These are phyloP conservation scores for Thrips palmi DNA, from an alignment of 1,140 invertebrate genomes.

Conservation along the genomic window DNA sequence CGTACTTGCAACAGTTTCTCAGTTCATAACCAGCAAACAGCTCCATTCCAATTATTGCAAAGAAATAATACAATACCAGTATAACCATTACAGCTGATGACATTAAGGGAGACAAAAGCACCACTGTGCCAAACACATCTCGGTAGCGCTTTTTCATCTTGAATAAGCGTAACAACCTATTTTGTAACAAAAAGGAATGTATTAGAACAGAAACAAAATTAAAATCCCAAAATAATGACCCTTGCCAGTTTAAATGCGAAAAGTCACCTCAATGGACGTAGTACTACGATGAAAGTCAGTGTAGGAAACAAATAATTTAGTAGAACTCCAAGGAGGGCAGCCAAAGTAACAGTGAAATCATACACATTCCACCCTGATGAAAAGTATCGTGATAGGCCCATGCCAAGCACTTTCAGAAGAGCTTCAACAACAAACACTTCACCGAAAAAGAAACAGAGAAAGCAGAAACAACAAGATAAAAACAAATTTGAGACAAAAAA, in stretches of 20 bases:
- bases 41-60: slow-evolving; percentile 84
- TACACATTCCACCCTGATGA: slow-evolving; percentile 75
- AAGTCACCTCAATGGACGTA: slow-evolving; percentile 38
- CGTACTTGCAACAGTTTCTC: slow-evolving; percentile 70
- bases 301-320: slow-evolving; percentile 41
- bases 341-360: slow-evolving; percentile 54
- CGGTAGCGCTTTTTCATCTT: slow-evolving; percentile 73
- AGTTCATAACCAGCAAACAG: slow-evolving; percentile 59
- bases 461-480: slow-evolving; percentile 21
- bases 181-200: no score
- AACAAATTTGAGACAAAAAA: slow-evolving; percentile 8
- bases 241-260: slow-evolving; percentile 2
- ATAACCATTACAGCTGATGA: slow-evolving; percentile 65
- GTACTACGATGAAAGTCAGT: slow-evolving; percentile 52
- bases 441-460: slow-evolving; percentile 21
- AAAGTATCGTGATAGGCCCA: slow-evolving; percentile 52
- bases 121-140: slow-evolving; percentile 76
- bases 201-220: slow-evolving; percentile 1
- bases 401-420: slow-evolving; percentile 49
- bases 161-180: slow-evolving; percentile 46
- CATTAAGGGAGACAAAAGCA: slow-evolving; percentile 53
- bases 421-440: slow-evolving; percentile 60
- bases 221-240: slow-evolving; percentile 5
- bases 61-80: slow-evolving; percentile 77
- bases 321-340: slow-evolving; percentile 44